Conservation (phyloP, 1,140 invertebrate genomes). For the Zaprionus gabonicus region DNA sequence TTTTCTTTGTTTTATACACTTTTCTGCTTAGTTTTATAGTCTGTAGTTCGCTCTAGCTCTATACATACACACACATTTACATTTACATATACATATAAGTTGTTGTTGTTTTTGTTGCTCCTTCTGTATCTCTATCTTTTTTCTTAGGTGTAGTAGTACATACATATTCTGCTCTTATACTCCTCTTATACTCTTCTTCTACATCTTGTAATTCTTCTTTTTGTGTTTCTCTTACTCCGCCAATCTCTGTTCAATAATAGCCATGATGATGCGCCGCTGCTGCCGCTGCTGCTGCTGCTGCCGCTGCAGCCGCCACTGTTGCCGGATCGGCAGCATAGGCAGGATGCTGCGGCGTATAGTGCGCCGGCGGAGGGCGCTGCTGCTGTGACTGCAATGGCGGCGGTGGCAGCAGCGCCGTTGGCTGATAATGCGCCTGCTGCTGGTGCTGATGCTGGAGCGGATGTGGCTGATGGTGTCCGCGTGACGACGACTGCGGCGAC, state of each 20-base stretch:
- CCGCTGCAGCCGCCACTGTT: constrained; percentile 33
- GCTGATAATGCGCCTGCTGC: constrained; percentile 42
- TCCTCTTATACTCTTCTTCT: background rate
- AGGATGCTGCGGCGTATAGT: constrained; percentile 30
- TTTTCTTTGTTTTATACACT: constrained; percentile 9
- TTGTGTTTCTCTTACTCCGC: constrained; percentile 6
- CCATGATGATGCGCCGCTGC: constrained; percentile 43
- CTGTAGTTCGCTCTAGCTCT: constrained; percentile 15
- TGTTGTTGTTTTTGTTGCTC: constrained; percentile 5
- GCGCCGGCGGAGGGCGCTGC: constrained; percentile 22
- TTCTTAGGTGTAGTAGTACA: constrained; percentile 12
- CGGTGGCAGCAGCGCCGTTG: constrained; percentile 49
- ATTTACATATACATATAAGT: constrained; percentile 22
- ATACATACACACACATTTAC: constrained; percentile 25
- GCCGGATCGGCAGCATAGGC: constrained; percentile 31
- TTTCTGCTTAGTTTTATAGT: constrained; percentile 13
- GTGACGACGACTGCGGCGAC: constrained; percentile 23
- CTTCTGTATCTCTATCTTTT: background rate
- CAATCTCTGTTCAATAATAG: constrained; percentile 38
- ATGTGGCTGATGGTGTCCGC: constrained; percentile 24
- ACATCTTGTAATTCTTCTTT: constrained; percentile 1
- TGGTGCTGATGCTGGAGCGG: too few species aligned
- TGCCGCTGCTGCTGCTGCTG: constrained; percentile 19
- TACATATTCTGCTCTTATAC: constrained; percentile 5
- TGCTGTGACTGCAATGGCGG: constrained; percentile 53